phyloP scores from a whole-genome alignment of 2,113 vertebrate species.

The Mobula birostris region DNA sequence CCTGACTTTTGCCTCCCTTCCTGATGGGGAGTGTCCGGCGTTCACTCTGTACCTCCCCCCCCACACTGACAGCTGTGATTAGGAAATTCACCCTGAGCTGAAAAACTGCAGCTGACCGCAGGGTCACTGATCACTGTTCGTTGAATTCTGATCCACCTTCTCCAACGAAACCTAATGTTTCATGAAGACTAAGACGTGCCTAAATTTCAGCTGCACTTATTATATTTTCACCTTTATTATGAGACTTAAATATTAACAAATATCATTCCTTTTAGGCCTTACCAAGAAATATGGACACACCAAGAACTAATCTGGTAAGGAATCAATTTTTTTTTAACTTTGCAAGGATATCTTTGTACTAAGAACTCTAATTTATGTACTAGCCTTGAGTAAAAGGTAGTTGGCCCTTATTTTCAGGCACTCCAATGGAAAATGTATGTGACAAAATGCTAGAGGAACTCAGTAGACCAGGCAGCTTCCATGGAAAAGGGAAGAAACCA shows the following conservation, averaged over 20 bases:
- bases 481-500: too few relatives aligned
- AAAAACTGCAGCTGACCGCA: neutral
- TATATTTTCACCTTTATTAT: neutral
- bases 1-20: neutral
- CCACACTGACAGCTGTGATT: neutral
- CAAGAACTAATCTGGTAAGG: slow-evolving; percentile 11
- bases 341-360: neutral
- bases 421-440: neutral
- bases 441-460: too few relatives aligned
- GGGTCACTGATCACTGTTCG: neutral
- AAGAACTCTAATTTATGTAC: too few relatives aligned
- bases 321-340: neutral
- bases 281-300: slow-evolving; percentile 4
- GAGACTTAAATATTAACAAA: neutral
- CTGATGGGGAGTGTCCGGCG: neutral
- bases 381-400: neutral
- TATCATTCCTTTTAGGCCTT: slow-evolving; percentile 14
- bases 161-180: neutral
- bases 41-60: neutral
- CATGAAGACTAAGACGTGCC: neutral
- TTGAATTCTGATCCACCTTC: neutral
- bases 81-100: neutral
- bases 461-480: too few relatives aligned
- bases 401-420: too few relatives aligned
- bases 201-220: neutral